Evolutionary conservation across 2,888 invertebrate species (phyloP), one percentile per base, ranked within the genome.

Genomic region (Gasteruption jaculator): DNA sequence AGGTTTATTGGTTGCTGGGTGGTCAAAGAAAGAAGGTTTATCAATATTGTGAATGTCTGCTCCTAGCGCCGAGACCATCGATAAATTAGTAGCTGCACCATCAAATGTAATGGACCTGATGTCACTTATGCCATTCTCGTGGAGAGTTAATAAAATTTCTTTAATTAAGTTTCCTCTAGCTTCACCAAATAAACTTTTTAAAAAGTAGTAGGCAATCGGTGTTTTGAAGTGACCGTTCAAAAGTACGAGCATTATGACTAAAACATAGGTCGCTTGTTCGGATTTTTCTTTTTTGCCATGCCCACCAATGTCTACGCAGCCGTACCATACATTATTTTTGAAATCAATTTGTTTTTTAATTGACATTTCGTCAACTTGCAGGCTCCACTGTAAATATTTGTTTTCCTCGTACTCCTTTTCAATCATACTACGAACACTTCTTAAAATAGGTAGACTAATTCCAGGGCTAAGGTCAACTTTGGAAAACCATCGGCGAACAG

Each of bases 121-220:
- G 25, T 53, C 45, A 22, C 18, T 15, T 10, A 52, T 53, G 11
- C 53, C 56, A 26, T 50, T 49, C 27, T 55, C 50, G 36, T 35
- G 51, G n/a, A 44, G 50, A 45, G 12, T 22, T 10, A 8, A 5
- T 12, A 35, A 18, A 16, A 44, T 26, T 16, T 57, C 43, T 29
- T 49, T 40, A 18, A 55, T 43, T 40, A 61, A 34, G 34, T 53
- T 44, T 25, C 48, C 45, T 41, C 55, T 53, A 41, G 56, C 50
- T 7, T 47, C 39, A 19, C 54, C 54, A 38, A 30, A 49, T 34
- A 61, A 37, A 10, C 56, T 50, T 14, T 24, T 24, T 15, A 52
- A 46, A 26, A 59, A 53, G 48, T 57, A 59, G 48, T 60, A 60
- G 3, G 56, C 58, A 11, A 57, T 31, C 12, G 60, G 60, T 15